Evolutionary conservation across 2,113 vertebrate species (phyloP), one percentile per base, ranked within the genome.

Genomic region (Eulemur macaco): DNA sequence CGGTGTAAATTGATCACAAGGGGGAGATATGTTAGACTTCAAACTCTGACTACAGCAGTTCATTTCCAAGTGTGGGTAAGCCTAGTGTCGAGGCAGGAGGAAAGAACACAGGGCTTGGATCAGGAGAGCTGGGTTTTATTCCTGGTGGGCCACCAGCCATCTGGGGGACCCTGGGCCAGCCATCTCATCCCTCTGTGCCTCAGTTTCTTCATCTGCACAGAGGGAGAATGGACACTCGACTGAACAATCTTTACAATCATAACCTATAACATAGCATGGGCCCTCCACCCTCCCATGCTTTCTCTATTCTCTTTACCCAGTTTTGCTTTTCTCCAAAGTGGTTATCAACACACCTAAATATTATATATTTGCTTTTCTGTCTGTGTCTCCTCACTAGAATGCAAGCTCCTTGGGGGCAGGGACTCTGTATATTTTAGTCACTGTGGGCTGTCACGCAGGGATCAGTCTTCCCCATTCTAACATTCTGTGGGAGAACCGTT

Each of bases 1-100:
- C 64, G 15, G 29, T 56, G 34, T 58, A 64, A 84, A 64, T 6
- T 2, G 6, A 78, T n/a, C 17, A 0, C 47, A 39, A 92, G 80
- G 50, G 45, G 64, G 64, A 88, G 60, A 94, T 74, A 88, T n/a
- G 37, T 76, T n/a, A 58, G 45, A 68, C 85, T 50, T 47, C 25
- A 39, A 71, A 56, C 21, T 18, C 63, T 2, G 18, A 58, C 3
- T 54, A 37, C 18, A 52, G 29, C 56, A 34, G 29, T 7, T 77
- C 27, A 50, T 87, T 86, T 54, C 45, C 63, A 81, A 73, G 34
- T 20, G 5, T 10, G 47, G 47, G 15, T 63, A 76, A 76, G 39
- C 31, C 15, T 6, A 47, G 52, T 37, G 29, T 80, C 1, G 20
- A 86, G 56, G 39, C 17, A 13, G 54, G 56, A 63, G 54, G 27